Base-by-base conservation (phyloP, 1,140 invertebrate genomes). In the Aphis gossypii region DNA sequence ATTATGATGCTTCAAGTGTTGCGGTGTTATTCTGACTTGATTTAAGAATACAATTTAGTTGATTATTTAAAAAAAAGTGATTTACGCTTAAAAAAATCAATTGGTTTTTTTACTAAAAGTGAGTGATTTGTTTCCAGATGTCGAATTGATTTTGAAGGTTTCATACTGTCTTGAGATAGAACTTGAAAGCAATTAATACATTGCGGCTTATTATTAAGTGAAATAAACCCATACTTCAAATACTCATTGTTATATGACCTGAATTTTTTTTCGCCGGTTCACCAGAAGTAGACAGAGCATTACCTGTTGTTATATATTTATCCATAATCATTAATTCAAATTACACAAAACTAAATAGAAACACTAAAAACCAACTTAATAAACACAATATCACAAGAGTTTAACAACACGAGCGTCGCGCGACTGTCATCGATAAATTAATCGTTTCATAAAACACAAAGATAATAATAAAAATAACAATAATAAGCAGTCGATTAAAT, bases 41-140 rank as follows among this genome's bases (percentile, higher is more conserved):
- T 84, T 84, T 84, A 84, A 84, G 82, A 84, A 25, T 84, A 44
- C 82, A 84, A 41, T 21, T 84, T 44, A 44, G 82, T 44, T 44
- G 7, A 84, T 84, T 44, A 25, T 84, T 84, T 44, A 8, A 25
- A 84, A 68, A 83, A 83, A 41, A 41, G 76, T 18, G 76, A 83
- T 83, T 83, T 83, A 83, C 35, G 35, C 18, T 83, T 35, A 83
- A 83, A 83, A 83, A 83, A 83, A 2, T 83, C 20, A 41, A 7
- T 83, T 41, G 35, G 11, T 38, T 30, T 84, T 38, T 84, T 84
- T 84, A 84, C 83, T 84, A 30, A 84, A 44, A 84, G 83, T 84
- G 41, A 23, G 38, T 30, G 41, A 84, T 84, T 84, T 84, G 23
- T 84, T 84, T 44, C 83, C 38, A 84, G 23, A 25, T 84, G 83